phyloP scores from a whole-genome alignment of 2,113 vertebrate species.

The Willisornis vidua region DNA sequence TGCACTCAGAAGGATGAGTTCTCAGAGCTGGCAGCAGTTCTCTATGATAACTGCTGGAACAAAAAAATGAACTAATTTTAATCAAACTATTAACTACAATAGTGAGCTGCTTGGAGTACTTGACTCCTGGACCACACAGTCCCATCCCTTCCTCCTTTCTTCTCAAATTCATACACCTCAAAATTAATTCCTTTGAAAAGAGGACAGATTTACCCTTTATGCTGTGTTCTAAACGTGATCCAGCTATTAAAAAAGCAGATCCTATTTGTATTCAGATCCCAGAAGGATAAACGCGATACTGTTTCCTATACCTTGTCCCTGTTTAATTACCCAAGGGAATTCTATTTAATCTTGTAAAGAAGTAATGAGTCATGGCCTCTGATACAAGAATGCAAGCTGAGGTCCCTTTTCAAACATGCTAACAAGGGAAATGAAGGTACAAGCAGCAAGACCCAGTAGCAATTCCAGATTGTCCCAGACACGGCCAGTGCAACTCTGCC shows the following conservation, averaged over 20 bases:
- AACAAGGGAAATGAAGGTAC: background rate
- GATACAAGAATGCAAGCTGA: background rate
- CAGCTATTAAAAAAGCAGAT: background rate
- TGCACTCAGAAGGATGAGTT: background rate
- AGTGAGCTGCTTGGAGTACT: background rate
- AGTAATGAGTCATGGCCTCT: background rate
- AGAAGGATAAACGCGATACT: background rate
- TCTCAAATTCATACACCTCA: background rate
- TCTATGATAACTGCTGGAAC: background rate
- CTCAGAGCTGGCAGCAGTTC: background rate
- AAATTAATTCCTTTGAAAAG: background rate
- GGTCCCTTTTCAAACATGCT: background rate
- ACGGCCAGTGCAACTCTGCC: background rate
- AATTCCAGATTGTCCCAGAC: background rate
- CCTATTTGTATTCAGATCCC: background rate
- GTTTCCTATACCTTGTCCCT: background rate
- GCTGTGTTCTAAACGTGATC: background rate
- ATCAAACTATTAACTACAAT: background rate
- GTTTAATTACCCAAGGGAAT: background rate
- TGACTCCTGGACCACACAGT: background rate
- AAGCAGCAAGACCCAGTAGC: background rate
- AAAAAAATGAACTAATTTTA: background rate
- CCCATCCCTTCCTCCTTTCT: background rate
- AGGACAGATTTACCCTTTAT: background rate
- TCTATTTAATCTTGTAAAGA: background rate